Evolutionary conservation across 2,113 vertebrate genomes (phyloP).

Genomic region (Chiloscyllium plagiosum): DNA sequence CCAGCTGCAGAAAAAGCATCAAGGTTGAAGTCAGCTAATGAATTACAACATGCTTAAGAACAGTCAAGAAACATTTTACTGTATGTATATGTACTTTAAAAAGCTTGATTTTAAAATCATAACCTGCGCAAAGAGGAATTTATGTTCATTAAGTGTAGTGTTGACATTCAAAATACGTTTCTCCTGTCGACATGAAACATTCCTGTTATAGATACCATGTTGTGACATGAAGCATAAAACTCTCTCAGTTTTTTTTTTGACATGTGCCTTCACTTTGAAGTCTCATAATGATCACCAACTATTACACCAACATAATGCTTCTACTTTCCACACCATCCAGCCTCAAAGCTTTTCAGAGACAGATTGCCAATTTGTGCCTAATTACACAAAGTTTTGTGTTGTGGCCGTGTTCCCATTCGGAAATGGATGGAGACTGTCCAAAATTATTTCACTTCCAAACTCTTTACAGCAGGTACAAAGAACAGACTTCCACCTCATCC

Average conservation of each 20-base stretch:
- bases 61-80: neutral
- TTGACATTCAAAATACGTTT: neutral
- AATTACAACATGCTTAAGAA: neutral
- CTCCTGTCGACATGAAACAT: neutral
- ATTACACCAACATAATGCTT: neutral
- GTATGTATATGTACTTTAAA: neutral
- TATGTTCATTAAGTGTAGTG: neutral
- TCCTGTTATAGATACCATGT: neutral
- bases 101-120: neutral
- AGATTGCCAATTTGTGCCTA: slow-evolving; percentile 11
- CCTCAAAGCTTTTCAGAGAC: neutral
- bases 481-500: slow-evolving; percentile 23
- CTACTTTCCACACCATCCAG: neutral
- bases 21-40: neutral
- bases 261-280: neutral
- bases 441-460: neutral
- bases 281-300: neutral
- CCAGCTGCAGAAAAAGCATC: neutral
- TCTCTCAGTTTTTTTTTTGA: neutral
- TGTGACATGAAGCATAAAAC: slow-evolving; percentile 16
- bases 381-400: slow-evolving; percentile 5
- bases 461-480: neutral
- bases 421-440: slow-evolving; percentile 7
- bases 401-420: neutral
- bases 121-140: neutral